Base-by-base conservation (phyloP, 1,140 invertebrate genomes). In the Gryon sp. region DNA sequence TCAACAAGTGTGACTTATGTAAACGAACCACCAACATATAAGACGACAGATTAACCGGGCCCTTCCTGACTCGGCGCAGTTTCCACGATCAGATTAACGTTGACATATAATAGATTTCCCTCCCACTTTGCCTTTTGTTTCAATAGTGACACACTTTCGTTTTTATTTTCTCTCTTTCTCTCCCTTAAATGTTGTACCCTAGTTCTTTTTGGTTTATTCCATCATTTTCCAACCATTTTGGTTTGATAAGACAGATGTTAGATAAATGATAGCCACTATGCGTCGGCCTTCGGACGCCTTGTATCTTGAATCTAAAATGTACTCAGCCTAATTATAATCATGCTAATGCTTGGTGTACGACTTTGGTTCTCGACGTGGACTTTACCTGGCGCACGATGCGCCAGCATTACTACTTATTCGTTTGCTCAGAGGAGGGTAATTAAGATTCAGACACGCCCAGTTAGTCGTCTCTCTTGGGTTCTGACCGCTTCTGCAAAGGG, bases 241-340 rank as follows among this genome's bases (percentile, higher is more conserved):
- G n/a, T n/a, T 48, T 40, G 62, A 80, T 69, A 80, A 78, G 74
- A 66, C 52, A 48, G 52, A 57, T 57, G 15, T 1, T n/a, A 11
- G 18, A 0, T 8, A 7, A 2, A 38, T 12, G 57, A 76, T 77
- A 75, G 62, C 52, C n/a, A n/a, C n/a, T n/a, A n/a, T n/a, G n/a
- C n/a, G 34, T 68, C 22, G 65, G 41, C 69, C 72, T 72, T 80
- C 57, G 59, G 24, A 62, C 76, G 30, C 81, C 79, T 84, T 86
- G 76, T 87, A 88, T 87, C 86, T 87, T 55, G 82, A 79, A 88
- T 87, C 86, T 84, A 79, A 76, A n/a, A 80, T 68, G 79, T 88
- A 89, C 88, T 88, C 85, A 88, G 85, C 69, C 86, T 89, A 89
- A 89, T 89, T 89, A 88, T 89, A 89, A 89, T 89, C 88, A 89